Evolutionary conservation across 2,888 invertebrate species (phyloP).

Genomic region (Marronus borbonicus): DNA sequence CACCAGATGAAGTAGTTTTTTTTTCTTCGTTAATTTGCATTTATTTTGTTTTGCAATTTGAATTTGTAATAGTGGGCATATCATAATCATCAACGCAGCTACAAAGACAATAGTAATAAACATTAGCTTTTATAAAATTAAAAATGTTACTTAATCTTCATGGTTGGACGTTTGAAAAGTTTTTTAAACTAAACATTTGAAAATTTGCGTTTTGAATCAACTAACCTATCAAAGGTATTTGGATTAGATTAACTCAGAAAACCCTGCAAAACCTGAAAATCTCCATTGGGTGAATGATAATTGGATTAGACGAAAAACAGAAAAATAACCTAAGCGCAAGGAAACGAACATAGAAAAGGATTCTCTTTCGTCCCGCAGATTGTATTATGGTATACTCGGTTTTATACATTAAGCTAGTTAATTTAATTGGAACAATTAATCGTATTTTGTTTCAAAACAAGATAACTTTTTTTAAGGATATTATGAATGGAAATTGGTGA

Average conservation of each 20-base stretch:
- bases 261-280: slow-evolving; percentile 17
- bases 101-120: too few relatives aligned
- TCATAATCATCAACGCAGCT: too few relatives aligned
- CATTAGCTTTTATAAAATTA: too few relatives aligned
- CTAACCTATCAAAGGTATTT: slow-evolving; percentile 22
- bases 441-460: slow-evolving; percentile 37
- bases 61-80: too few relatives aligned
- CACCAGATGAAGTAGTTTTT: too few relatives aligned
- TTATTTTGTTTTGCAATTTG: too few relatives aligned
- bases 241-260: slow-evolving; percentile 33
- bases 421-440: slow-evolving; percentile 41
- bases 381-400: slow-evolving; percentile 28
- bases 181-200: neutral
- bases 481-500: slow-evolving; percentile 17
- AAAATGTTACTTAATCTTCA: too few relatives aligned
- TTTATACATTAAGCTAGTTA: neutral
- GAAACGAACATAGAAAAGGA: slow-evolving; percentile 23
- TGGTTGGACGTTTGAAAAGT: neutral
- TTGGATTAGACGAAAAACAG: slow-evolving; percentile 19
- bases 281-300: slow-evolving; percentile 35
- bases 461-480: slow-evolving; percentile 13
- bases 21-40: too few relatives aligned
- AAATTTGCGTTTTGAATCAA: neutral
- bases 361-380: slow-evolving; percentile 24
- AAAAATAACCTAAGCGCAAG: slow-evolving; percentile 14